phyloP scores from a whole-genome alignment of 2,797 vertebrate genomes.

The Rhodeus uyekii region DNA sequence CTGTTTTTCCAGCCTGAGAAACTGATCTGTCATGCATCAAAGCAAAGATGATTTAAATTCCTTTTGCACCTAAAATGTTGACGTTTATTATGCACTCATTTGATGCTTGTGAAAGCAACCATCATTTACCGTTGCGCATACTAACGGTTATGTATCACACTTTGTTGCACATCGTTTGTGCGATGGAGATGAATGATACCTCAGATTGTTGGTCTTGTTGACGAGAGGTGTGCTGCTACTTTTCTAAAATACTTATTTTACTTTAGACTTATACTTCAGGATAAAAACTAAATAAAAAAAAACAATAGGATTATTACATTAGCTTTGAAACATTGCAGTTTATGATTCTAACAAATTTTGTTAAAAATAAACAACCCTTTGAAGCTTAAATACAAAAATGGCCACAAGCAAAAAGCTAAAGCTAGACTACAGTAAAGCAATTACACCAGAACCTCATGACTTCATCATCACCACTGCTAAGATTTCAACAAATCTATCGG shows the following conservation, averaged over 20 bases:
- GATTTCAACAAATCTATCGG: not conserved
- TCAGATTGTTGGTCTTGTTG: not conserved
- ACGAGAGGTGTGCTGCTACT: not conserved
- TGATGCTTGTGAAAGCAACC: constrained; percentile 11
- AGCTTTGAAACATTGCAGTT: not conserved
- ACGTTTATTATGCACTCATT: constrained; percentile 21
- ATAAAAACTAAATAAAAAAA: not conserved
- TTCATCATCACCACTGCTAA: too few species aligned
- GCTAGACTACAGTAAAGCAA: not conserved
- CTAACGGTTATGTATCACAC: not conserved
- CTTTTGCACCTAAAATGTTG: constrained; percentile 12
- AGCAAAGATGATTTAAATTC: constrained; percentile 7
- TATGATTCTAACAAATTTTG: not conserved
- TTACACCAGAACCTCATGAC: not conserved
- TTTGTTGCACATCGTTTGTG: constrained; percentile 1
- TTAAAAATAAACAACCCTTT: not conserved
- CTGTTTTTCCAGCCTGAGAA: not conserved
- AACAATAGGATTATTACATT: not conserved
- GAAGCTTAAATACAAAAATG: not conserved
- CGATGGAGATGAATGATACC: not conserved
- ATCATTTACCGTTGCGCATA: not conserved
- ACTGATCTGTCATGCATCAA: constrained; percentile 3
- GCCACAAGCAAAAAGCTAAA: not conserved
- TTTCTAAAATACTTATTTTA: not conserved
- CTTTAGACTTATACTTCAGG: not conserved